Evolutionary conservation across 2,113 vertebrate species (phyloP).

Genomic region (Ailuropoda melanoleuca): DNA sequence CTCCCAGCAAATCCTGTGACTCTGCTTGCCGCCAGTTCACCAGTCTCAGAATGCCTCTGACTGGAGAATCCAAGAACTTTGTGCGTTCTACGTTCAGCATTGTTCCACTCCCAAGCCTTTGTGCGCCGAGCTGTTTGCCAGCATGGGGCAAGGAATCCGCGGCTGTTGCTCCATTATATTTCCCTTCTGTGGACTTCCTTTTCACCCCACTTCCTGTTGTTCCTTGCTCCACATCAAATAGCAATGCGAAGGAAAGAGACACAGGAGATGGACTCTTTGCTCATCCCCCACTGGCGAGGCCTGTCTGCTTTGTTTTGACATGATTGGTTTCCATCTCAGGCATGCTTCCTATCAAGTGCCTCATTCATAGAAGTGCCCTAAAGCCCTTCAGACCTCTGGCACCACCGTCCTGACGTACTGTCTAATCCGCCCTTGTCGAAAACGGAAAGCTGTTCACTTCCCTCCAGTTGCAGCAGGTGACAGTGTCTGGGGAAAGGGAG

Average conservation of each 20-base stretch:
- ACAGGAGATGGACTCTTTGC: background rate
- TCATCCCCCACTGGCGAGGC: background rate
- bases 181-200: background rate
- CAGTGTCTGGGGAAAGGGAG: background rate
- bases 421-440: background rate
- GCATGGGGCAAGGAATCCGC: fast-evolving
- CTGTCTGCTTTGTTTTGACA: background rate
- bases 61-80: background rate
- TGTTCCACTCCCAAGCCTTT: background rate
- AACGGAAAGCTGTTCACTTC: background rate
- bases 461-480: background rate
- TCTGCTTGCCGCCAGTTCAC: background rate
- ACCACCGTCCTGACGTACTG: background rate
- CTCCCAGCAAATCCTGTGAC: background rate
- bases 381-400: background rate
- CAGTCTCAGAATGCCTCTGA: background rate
- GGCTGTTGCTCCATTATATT: fast-evolving
- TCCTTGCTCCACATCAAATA: background rate
- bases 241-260: background rate
- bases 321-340: slow-evolving; percentile 28
- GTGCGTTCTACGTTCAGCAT: fast-evolving
- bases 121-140: background rate
- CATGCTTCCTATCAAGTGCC: slow-evolving; percentile 66
- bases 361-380: slow-evolving; percentile 34
- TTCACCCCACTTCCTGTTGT: background rate